Evolutionary conservation across 1,140 invertebrate genomes (phyloP), one percentile per base, ranked within the genome.

Genomic region (Riptortus pedestris): DNA sequence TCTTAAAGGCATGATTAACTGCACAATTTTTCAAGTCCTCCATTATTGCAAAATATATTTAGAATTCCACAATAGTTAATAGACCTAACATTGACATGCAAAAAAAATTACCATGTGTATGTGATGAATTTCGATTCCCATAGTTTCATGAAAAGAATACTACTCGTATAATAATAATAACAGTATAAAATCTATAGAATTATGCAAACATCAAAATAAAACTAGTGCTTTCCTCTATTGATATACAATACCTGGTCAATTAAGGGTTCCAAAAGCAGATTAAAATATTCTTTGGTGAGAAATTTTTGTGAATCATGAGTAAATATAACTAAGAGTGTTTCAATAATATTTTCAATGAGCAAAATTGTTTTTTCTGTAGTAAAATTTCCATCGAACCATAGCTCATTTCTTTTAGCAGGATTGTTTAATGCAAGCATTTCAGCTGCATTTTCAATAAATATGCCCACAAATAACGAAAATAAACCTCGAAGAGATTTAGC

Each of bases 391-490:
- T 60, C 55, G n/a, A 58, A 65, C 7, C 27, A 45, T 20, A 48
- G 31, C 26, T 70, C 65, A 11, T 43, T 38, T 9, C 61, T 45
- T 45, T 70, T 68, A 0, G 66, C 60, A 14, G 70, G 63, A 67
- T 79, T 79, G 60, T 77, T 78, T 38, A 66, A 69, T 31, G 76
- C 74, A 22, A 96, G 72, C 1, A 90, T 71, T 2, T 81, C 75
- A 0, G 88, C 84, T 0, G 88, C 84, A 72, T 93, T 86, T 70
- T 86, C 84, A 0, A 95, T 75, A 67, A 95, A 86, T 70, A 90
- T 85, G 4, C 85, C 86, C 57, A 91, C 91, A 74, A 96, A 95
- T 26, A 93, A 74, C 1, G 91, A 84, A 73, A 96, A 97, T 0
- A 97, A 76, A 24, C 88, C 88, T 74, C 93, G 91, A 9, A 97